Evolutionary conservation across 2,888 invertebrate species (phyloP).

Genomic region (Eugnorisma glareosa): DNA sequence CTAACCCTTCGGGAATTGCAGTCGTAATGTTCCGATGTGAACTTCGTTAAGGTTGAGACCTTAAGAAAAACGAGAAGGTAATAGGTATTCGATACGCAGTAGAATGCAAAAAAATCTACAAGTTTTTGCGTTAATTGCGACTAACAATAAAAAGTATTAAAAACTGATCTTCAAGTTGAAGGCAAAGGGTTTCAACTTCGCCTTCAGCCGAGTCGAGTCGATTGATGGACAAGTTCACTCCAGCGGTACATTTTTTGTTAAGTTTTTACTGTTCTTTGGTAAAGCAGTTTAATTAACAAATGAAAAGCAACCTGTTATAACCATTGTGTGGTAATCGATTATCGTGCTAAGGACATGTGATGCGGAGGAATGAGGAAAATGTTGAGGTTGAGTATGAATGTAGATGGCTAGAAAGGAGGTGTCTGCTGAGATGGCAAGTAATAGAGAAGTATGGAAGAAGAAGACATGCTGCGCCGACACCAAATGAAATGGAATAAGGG

Average conservation of each 20-base stretch:
- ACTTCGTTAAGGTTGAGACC: background rate
- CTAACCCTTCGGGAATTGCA: background rate
- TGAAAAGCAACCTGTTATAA: too few relatives aligned
- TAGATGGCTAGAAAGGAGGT: too few relatives aligned
- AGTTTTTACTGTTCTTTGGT: background rate
- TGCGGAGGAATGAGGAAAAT: too few relatives aligned
- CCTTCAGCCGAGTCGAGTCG: conserved; percentile 34
- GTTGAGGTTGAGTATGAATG: too few relatives aligned
- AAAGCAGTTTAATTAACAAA: background rate
- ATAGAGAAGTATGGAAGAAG: too few relatives aligned
- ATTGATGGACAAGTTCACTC: conserved; percentile 25
- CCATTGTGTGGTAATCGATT: too few relatives aligned
- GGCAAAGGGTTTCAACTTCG: conserved; percentile 45
- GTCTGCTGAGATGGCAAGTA: too few relatives aligned
- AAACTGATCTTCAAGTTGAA: conserved; percentile 45
- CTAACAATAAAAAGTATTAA: conserved; percentile 3
- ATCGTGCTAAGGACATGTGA: too few relatives aligned
- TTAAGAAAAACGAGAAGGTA: background rate
- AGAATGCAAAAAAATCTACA: background rate
- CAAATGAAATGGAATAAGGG: too few relatives aligned
- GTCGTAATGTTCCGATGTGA: background rate
- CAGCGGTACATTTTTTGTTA: background rate
- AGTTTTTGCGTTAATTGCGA: conserved; percentile 14
- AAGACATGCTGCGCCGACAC: too few relatives aligned
- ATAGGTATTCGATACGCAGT: background rate